Base-by-base conservation (phyloP, 2,113 vertebrate species). In the Anseranas semipalmata region DNA sequence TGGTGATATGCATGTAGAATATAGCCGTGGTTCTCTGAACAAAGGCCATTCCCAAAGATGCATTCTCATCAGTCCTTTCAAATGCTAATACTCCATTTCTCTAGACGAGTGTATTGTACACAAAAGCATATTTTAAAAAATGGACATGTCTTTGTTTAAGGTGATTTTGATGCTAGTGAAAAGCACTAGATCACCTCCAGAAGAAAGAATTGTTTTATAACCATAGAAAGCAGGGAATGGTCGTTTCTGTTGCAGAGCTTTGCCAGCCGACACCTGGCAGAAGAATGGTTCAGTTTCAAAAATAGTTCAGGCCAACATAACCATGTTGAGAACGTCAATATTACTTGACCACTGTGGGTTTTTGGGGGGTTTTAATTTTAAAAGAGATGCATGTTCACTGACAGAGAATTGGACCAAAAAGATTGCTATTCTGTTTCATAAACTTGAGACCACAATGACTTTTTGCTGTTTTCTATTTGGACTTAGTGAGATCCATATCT, bases 81-180 rank as follows among this genome's bases (percentile, higher is more conserved):
- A 93, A 97, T 88, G 90, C 82, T 93, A 93, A 96, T 86, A 86
- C 7, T 87, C 75, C 75, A 63, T 63, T 86, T 70, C 60, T 93
- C 80, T 82, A 77, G 37, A 90, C 89, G 2, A 90, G 35, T 3
- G 4, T 15, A 83, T 37, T 91, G 59, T 92, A 83, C 32, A 76
- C 22, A 63, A 80, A 19, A 86, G 37, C 7, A 3, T 67, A 52
- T 77, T 84, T 90, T 43, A 12, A 56, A 78, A 93, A 91, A 62
- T 30, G 15, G 74, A 45, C 33, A 32, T 37, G 15, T 62, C 91
- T 94, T 84, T 86, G 37, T 94, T 88, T 74, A 52, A 94, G 43
- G 46, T 67, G 39, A 88, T 91, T 82, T 72, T 78, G 71, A 85
- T 60, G 37, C 25, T 71, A 70, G 55, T 66, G 79, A 92, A 94